Base-by-base conservation (phyloP, 2,888 invertebrate genomes). In the Dilophus febrilis region DNA sequence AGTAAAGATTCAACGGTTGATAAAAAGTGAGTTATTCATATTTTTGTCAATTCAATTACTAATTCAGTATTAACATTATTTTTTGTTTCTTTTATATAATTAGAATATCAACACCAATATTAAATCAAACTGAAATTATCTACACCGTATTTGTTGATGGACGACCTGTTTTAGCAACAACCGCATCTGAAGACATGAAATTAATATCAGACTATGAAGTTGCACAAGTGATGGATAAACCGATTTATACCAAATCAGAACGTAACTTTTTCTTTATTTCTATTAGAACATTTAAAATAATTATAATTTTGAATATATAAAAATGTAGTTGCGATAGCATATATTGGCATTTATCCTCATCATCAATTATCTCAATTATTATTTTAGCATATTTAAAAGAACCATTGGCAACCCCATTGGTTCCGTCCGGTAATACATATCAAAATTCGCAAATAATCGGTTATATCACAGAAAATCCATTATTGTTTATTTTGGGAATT, bases 111-210 rank as follows among this genome's bases (percentile, higher is more conserved):
- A 54, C 60, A 14, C 60, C 59, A 2, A 46, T 57, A 18, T 56
- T 55, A 28, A 61, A 64, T 53, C 61, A 61, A 47, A 64, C 64
- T 3, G 72, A 77, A 52, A 71, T 87, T 45, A 72, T 87, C 16
- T 87, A 87, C 56, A 79, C 83, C 28, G 86, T 87, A 8, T 66
- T 80, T 45, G 79, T 86, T 1, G 77, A 77, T 28, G 85, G 83
- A 0, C 70, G 78, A 47, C 82, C 86, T 1, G 81, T 87, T 2
- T 71, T 81, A 14, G 86, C 86, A 0, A 71, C 74, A 3, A 80
- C 80, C 3, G 87, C 87, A 1, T 81, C 85, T 2, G 72, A 76
- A 44, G 87, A 86, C 51, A 86, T 87, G 85, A 67, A 73, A 42
- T 64, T 85, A n/a, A 73, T 87, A 4, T 71, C 77, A 5, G 77